Base-by-base conservation (phyloP, 2,888 invertebrate genomes). In the Latheticus oryzae region DNA sequence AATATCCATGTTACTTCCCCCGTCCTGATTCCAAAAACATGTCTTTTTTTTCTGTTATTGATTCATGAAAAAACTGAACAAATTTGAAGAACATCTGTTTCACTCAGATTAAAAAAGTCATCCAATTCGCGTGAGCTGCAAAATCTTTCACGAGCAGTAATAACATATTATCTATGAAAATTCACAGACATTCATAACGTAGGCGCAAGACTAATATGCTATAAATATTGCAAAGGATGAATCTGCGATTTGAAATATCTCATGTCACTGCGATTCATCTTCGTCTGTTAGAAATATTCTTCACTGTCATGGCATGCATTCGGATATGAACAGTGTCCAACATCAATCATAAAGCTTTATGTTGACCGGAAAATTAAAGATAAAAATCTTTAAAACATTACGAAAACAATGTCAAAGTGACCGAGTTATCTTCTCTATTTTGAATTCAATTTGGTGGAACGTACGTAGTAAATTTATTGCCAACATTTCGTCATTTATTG, bases 401-500 rank as follows among this genome's bases (percentile, higher is more conserved):
- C 40, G 5, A 26, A 40, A 24, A 9, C 37, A 38, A 19, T 38
- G 3, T 21, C 19, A 38, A 19, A 37, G 5, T 12, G 21, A 38
- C 26, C 28, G 11, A 16, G 2, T 5, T 23, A 15, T 24, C 38
- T 21, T 23, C n/a, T n/a, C 24, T 42, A 42, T 42, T 42, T 42
- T 42, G n/a, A 42, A 28, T 42, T 42, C 28, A 42, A 26, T 42
- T 42, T 42, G 28, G 15, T 4, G 35, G 17, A 17, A 17, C 35
- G 8, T 35, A n/a, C n/a, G n/a, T 35, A 42, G 11, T 45, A 12
- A 45, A 33, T 47, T 32, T 33, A 47, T 21, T 47, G 47, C 23
- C 47, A 47, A 47, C 23, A 16, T 35, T 47, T 47, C 30, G 32
- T 33, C 47, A 47, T 35, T 33, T 47, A 45, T 24, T 24, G 47